Conservation (phyloP, 2,113 vertebrate species). For the Channa argus region DNA sequence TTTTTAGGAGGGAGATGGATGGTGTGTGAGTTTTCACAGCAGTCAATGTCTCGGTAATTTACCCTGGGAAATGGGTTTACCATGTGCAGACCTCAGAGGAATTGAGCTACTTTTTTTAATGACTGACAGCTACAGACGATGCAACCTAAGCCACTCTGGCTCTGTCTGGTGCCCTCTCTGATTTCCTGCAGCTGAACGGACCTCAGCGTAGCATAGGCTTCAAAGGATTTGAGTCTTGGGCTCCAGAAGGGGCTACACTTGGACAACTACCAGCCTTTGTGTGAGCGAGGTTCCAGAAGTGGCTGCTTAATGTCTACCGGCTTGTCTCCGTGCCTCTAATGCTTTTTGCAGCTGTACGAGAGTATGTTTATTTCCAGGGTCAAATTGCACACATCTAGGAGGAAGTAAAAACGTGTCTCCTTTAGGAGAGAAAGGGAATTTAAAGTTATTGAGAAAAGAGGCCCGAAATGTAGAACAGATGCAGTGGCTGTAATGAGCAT, state of each 20-base stretch:
- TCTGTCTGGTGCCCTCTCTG: slow-evolving; percentile 52
- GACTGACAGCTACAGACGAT: slow-evolving; percentile 62
- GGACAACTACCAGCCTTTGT: slow-evolving; percentile 56
- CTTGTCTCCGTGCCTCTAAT: slow-evolving; percentile 56
- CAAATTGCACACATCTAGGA: slow-evolving; percentile 54
- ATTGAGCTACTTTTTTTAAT: slow-evolving; percentile 45
- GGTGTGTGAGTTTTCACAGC: slow-evolving; percentile 28
- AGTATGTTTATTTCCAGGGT: slow-evolving; percentile 55
- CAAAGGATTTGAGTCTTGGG: slow-evolving; percentile 58
- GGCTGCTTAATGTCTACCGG: slow-evolving; percentile 59
- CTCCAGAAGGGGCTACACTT: slow-evolving; percentile 45
- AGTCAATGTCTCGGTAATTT: slow-evolving; percentile 36
- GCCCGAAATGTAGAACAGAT: slow-evolving; percentile 28
- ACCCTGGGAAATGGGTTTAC: slow-evolving; percentile 69
- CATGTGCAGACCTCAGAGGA: slow-evolving; percentile 60
- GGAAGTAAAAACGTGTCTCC: slow-evolving; percentile 34
- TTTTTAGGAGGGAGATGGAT: slow-evolving; percentile 24
- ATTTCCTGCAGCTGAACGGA: slow-evolving; percentile 58
- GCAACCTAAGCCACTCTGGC: slow-evolving; percentile 66
- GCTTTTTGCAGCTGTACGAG: slow-evolving; percentile 73
- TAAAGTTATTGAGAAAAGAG: slow-evolving; percentile 25
- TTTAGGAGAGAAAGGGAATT: slow-evolving; percentile 41
- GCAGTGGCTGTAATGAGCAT: slow-evolving; percentile 13
- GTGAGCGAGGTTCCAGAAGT: slow-evolving; percentile 69
- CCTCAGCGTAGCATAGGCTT: slow-evolving; percentile 58